Base-by-base conservation (phyloP, 2,113 vertebrate species). In the Zosterops japonicus region DNA sequence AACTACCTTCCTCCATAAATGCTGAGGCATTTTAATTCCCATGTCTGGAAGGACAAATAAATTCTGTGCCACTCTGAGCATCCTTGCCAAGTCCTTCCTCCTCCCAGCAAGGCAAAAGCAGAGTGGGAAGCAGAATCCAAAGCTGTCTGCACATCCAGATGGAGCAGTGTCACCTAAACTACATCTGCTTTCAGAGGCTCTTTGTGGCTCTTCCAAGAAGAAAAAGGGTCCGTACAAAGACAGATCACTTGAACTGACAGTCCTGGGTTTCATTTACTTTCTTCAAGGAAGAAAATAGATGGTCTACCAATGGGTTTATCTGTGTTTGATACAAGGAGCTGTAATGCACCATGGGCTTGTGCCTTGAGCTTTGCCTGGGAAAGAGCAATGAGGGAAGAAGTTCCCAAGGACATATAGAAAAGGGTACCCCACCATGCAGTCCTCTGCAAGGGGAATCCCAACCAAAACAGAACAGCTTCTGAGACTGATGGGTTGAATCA, bases 341-440 rank as follows among this genome's bases (percentile, higher is more conserved):
- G 29, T 19, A 83, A 70, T 1, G 47, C 2, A 3, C 25, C 55
- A 28, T 0, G 2, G 25, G 6, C 31, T 64, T 0, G 2, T 12
- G 39, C 31, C 28, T 60, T 25, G 12, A 69, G 36, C 31, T 22
- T 36, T 50, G n/a, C 24, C 33, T 29, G 21, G 9, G 22, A 60
- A 82, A 31, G 13, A 15, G 14, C 12, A 60, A 20, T 0, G 2
- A 47, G 42, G 33, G 5, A 70, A 22, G 6, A 42, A 9, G 10
- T 11, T 72, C 25, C 46, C 68, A 83, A 36, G n/a, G 17, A 46
- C 33, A 36, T 1, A 1, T 0, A 1, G 39, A 46, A 18, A 64
- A 83, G n/a, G 5, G 5, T 3, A 55, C 2, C 9, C 8, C 28
- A 61, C 18, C 22, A 7, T 2, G 7, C n/a, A 28, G 36, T 15